Conservation (phyloP, 2,113 vertebrate genomes). For the Apteryx owenii region DNA sequence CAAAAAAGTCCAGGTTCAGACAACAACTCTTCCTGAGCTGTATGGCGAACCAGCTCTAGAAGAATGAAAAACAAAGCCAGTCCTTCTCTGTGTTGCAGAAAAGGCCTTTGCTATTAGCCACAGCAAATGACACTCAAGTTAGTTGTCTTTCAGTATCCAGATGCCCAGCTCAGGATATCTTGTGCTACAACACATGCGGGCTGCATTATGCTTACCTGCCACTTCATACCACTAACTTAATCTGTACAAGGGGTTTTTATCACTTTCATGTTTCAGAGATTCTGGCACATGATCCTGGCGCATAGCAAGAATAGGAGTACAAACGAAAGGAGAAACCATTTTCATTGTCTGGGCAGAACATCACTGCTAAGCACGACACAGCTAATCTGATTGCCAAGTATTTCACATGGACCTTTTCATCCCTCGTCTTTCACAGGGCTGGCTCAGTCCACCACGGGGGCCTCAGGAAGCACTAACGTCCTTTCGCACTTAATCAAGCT, state of each 20-base stretch:
- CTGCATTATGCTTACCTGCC: background rate
- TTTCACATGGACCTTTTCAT: background rate
- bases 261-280: background rate
- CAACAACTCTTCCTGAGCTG: background rate
- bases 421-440: background rate
- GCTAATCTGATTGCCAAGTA: background rate
- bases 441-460: background rate
- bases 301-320: background rate
- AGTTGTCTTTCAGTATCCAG: background rate
- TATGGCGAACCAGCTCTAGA: background rate
- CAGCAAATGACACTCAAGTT: background rate
- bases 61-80: background rate
- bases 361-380: background rate
- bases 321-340: background rate
- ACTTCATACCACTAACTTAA: background rate
- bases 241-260: background rate
- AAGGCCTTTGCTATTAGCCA: background rate
- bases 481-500: background rate
- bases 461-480: background rate
- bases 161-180: background rate
- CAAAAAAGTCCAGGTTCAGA: background rate
- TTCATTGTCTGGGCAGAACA: background rate
- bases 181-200: accelerated
- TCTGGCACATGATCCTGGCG: background rate
- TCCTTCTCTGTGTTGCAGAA: background rate